Evolutionary conservation across 2,113 vertebrate species (phyloP).

Genomic region (Laticauda colubrina): DNA sequence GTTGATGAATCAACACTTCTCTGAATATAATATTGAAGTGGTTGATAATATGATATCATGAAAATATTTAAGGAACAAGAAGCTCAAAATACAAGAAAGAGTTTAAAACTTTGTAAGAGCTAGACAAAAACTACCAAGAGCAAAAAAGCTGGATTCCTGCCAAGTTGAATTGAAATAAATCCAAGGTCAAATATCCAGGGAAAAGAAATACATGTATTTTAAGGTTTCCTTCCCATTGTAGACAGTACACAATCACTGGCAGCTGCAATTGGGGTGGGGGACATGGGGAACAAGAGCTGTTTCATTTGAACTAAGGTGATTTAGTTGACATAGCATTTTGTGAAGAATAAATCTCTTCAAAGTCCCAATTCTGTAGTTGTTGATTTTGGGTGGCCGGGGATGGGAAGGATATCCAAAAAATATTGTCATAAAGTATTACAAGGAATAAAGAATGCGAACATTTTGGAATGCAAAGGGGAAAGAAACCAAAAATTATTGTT

Average conservation of each 20-base stretch:
- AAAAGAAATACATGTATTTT: not conserved
- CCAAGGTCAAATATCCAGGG: not conserved
- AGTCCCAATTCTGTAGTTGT: not conserved
- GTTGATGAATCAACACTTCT: not conserved
- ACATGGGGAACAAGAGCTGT: not conserved
- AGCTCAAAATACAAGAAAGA: not conserved
- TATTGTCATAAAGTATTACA: not conserved
- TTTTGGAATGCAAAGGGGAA: not conserved
- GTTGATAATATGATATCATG: not conserved
- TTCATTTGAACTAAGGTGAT: not conserved
- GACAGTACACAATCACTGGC: not conserved
- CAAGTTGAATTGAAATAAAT: not conserved
- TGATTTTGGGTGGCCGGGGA: not conserved
- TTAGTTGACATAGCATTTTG: not conserved
- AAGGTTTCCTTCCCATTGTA: not conserved
- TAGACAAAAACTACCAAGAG: not conserved
- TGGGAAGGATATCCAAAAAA: not conserved
- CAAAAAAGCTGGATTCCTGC: not conserved
- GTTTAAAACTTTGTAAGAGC: not conserved
- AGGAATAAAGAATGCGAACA: not conserved
- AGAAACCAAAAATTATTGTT: not conserved
- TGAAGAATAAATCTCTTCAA: not conserved
- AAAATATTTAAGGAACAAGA: not conserved
- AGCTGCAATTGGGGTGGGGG: not conserved
- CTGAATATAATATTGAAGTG: not conserved